These are phyloP conservation scores for Ochropleura plecta DNA, from an alignment of 2,888 invertebrate genomes.

Conservation along the genomic window DNA sequence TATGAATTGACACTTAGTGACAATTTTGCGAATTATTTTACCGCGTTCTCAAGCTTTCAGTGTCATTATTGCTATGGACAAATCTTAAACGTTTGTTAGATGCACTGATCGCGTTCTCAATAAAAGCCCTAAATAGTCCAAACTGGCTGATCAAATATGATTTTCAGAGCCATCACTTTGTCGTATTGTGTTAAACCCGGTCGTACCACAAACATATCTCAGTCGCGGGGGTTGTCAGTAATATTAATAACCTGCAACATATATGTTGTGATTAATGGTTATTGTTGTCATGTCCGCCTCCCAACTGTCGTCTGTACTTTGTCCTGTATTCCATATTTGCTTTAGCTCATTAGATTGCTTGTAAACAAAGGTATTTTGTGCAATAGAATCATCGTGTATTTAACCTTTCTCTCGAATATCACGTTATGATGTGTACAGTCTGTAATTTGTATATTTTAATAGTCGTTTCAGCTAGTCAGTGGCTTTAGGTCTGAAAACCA, in stretches of 20 bases:
- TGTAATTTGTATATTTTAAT: too few species aligned
- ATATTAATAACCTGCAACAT: constrained; percentile 54
- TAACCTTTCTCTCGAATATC: background rate
- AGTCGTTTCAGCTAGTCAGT: too few species aligned
- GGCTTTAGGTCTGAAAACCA: too few species aligned
- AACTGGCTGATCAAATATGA: constrained; percentile 31
- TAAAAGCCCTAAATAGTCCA: background rate
- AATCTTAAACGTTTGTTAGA: background rate
- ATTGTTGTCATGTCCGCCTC: constrained; percentile 22
- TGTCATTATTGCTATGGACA: background rate
- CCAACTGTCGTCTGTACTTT: constrained; percentile 4
- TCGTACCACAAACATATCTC: constrained; percentile 43
- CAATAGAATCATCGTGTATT: background rate
- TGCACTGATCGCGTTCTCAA: too few species aligned
- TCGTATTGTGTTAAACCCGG: constrained; percentile 24
- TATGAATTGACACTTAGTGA: too few species aligned
- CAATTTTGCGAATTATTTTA: too few species aligned
- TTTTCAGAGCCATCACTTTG: constrained; percentile 16
- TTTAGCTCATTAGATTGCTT: background rate
- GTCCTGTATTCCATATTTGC: background rate
- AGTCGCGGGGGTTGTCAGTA: constrained; percentile 30
- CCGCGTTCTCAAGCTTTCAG: background rate
- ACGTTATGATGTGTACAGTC: too few species aligned
- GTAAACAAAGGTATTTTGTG: background rate
- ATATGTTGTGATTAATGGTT: constrained; percentile 44